phyloP scores from a whole-genome alignment of 2,888 invertebrate genomes.

The Mactromeris polynyma region DNA sequence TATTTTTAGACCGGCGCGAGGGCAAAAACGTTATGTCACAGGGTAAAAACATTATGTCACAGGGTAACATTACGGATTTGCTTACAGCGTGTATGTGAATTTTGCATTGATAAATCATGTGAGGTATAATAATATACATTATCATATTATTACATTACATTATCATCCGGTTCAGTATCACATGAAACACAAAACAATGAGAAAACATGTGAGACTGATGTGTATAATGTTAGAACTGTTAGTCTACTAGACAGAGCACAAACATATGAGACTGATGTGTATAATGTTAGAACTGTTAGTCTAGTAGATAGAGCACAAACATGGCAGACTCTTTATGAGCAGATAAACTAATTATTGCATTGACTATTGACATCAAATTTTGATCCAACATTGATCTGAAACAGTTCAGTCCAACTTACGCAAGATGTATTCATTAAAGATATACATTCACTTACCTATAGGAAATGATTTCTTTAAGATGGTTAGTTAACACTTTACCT shows the following conservation, averaged over 20 bases:
- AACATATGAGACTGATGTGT: background rate
- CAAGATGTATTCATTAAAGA: background rate
- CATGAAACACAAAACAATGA: no score
- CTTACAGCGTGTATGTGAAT: no score
- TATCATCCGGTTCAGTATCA: no score
- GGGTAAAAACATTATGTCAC: no score
- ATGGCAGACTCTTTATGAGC: background rate
- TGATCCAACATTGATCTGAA: background rate
- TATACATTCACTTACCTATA: slow-evolving; percentile 90
- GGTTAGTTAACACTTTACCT: slow-evolving; percentile 98
- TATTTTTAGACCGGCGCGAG: no score
- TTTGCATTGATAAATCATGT: no score
- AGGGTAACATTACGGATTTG: no score
- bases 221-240: background rate
- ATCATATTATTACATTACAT: no score
- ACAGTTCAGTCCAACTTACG: background rate
- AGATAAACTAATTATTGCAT: background rate
- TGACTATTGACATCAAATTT: background rate
- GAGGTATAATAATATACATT: no score
- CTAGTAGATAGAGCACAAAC: background rate
- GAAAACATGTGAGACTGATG: background rate
- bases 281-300: background rate
- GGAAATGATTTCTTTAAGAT: slow-evolving; percentile 98
- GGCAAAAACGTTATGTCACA: no score
- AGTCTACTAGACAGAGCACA: background rate